Evolutionary conservation across 2,113 vertebrate species (phyloP), one percentile per base, ranked within the genome.

Genomic region (Corynorhinus townsendii): DNA sequence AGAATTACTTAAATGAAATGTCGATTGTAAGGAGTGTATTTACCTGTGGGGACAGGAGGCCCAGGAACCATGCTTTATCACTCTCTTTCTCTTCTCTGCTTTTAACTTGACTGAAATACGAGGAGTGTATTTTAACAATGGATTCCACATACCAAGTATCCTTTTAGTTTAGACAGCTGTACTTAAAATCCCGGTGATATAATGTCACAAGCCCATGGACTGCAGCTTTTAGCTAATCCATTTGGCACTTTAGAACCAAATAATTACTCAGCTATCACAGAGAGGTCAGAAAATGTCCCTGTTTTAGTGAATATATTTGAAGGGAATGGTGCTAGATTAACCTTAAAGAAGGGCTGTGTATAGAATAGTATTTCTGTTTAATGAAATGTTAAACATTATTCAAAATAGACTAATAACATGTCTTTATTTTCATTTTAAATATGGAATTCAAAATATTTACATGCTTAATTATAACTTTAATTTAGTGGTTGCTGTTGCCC

Each of bases 311-410:
- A 10, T 30, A 19, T 47, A 81, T 43, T 90, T 52, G 19, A 87
- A 96, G 17, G 66, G 24, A 90, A 85, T 54, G 15, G 47, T 22
- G 12, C 19, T 77, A 54, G 11, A 20, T 76, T 90, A 90, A 30
- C 33, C 59, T 81, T 33, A 85, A 80, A 93, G 45, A 95, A 43
- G 38, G 54, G 45, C 33, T 86, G 4, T 82, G 22, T 40, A 14
- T 49, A 40, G 85, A 89, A 59, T 30, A 43, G 17, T 66, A 22
- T 68, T 93, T 93, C 30, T 92, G 35, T 77, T 90, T 72, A 81
- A 96, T 95, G 35, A 92, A 62, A 52, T 80, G 76, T 89, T 92
- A 77, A 82, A 85, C 59, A 90, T 52, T 75, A 81, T 73, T 90
- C 22, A 43, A 94, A 86, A 85, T 4, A 84, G 43, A 85, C 28